phyloP scores from a whole-genome alignment of 2,113 vertebrate genomes.

The Ailurus styani region DNA sequence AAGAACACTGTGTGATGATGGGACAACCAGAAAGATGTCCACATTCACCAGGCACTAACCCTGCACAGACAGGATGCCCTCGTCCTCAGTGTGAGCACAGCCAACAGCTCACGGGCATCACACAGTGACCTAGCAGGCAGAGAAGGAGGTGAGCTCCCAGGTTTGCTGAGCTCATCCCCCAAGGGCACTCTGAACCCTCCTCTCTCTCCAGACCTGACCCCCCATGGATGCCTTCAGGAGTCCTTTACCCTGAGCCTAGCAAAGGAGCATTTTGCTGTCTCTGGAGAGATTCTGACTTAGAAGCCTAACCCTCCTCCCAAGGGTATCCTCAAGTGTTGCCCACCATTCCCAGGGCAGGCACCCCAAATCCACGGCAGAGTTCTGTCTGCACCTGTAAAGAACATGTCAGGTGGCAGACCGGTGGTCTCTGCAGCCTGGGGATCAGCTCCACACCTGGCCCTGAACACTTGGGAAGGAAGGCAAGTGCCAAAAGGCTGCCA shows the following conservation, averaged over 20 bases:
- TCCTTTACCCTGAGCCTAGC: neutral
- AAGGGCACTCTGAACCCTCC: neutral
- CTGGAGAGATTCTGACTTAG: neutral
- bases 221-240: too few species aligned
- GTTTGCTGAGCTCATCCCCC: fast-evolving
- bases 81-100: neutral
- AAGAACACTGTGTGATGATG: neutral
- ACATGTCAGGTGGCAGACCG: neutral
- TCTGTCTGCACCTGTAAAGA: neutral
- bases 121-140: neutral
- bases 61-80: neutral
- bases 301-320: neutral
- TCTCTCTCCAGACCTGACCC: neutral
- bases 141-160: too few species aligned
- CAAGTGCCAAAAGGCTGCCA: too few species aligned
- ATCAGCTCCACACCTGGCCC: neutral
- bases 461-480: neutral
- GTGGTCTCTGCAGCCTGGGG: neutral
- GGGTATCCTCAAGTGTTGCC: neutral
- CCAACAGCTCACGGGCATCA: neutral
- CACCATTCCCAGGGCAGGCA: neutral
- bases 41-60: neutral
- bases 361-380: neutral
- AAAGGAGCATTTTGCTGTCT: neutral
- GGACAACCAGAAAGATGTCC: neutral